These are phyloP conservation scores for Holacanthella duospinosa DNA, from an alignment of 2,888 invertebrate species.

Conservation along the genomic window DNA sequence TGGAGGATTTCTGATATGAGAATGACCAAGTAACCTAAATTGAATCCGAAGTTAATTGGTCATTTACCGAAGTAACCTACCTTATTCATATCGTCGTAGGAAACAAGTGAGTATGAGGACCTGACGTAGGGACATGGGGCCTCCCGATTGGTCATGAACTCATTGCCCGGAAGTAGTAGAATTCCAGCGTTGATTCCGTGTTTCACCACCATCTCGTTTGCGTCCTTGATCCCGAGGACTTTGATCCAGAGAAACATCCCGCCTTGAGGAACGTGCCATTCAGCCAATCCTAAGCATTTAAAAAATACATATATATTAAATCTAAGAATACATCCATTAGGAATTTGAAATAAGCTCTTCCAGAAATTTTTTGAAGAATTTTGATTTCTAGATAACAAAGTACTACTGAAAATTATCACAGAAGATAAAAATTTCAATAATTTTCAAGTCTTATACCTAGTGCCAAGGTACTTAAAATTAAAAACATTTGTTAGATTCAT, in stretches of 20 bases:
- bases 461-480: too few species aligned
- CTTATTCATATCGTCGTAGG: slow-evolving; percentile 54
- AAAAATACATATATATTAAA: not conserved
- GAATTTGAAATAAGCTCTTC: too few species aligned
- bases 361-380: too few species aligned
- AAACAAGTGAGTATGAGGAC: slow-evolving; percentile 59
- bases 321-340: too few species aligned
- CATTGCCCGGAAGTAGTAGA: slow-evolving; percentile 62
- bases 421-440: too few species aligned
- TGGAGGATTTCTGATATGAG: too few species aligned
- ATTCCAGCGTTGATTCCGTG: slow-evolving; percentile 58
- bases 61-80: slow-evolving; percentile 41
- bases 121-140: slow-evolving; percentile 57
- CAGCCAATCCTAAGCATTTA: slow-evolving; percentile 52
- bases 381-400: too few species aligned
- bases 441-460: too few species aligned
- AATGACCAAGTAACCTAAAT: too few species aligned
- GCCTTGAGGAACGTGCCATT: slow-evolving; percentile 56
- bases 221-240: slow-evolving; percentile 56
- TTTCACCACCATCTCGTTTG: slow-evolving; percentile 60
- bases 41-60: too few species aligned
- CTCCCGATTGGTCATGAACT: slow-evolving; percentile 54
- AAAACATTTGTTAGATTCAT: too few species aligned
- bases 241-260: slow-evolving; percentile 72
- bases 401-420: too few species aligned